Conservation (phyloP, 2,113 vertebrate genomes). For the Galbula dea region DNA sequence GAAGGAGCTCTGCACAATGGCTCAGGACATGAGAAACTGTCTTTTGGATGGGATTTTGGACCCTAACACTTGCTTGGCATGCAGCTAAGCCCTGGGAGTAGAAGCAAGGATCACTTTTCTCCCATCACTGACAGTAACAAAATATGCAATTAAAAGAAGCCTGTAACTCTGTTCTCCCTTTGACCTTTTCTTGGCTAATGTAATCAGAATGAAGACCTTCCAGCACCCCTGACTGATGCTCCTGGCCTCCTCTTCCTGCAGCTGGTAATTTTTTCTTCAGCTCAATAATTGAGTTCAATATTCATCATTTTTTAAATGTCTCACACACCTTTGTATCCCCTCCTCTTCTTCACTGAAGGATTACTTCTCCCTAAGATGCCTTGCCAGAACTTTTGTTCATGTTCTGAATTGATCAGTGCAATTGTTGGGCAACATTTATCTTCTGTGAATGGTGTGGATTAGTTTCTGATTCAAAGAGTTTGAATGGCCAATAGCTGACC, state of each 20-base stretch:
- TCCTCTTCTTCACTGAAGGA: neutral
- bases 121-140: neutral
- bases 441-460: neutral
- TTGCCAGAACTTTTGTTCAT: slow-evolving; percentile 34
- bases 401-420: slow-evolving; percentile 17
- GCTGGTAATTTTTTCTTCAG: slow-evolving; percentile 14
- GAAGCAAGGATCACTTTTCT: neutral
- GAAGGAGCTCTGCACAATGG: neutral
- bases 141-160: slow-evolving; percentile 32
- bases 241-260: neutral
- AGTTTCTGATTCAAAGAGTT: neutral
- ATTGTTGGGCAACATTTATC: slow-evolving; percentile 15
- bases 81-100: neutral
- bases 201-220: slow-evolving; percentile 2
- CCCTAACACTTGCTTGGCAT: neutral
- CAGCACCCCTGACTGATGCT: slow-evolving; percentile 13
- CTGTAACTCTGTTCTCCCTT: neutral
- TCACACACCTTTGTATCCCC: neutral
- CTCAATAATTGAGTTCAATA: slow-evolving; percentile 3
- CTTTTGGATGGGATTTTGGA: neutral
- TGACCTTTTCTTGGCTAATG: slow-evolving; percentile 39
- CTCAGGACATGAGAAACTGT: neutral
- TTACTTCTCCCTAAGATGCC: neutral
- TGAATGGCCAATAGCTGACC: neutral
- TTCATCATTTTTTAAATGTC: slow-evolving; percentile 18